A percentile compares a stretch with the other conserved stretches of the same genome.
phyloP scores from a whole-genome alignment of 2,797 vertebrate genomes.

The Pipistrellus pygmaeus region DNA sequence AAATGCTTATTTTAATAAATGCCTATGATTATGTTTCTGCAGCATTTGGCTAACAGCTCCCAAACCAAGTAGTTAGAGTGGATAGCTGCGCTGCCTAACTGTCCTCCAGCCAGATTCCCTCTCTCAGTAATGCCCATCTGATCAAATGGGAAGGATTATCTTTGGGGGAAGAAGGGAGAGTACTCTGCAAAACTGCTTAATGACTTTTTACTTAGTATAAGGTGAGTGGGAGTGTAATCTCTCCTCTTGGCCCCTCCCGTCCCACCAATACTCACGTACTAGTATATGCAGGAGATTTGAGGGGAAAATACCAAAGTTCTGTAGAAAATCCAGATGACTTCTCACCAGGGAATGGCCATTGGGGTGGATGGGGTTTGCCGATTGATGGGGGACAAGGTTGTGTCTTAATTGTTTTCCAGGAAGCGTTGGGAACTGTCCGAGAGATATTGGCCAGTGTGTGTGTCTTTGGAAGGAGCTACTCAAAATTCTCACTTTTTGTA shows the following conservation, averaged over 20 bases:
- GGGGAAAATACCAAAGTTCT: not conserved
- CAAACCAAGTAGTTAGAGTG: conserved; percentile 33
- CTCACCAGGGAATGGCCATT: not conserved
- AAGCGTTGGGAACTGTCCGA: not conserved
- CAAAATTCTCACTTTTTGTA: not conserved
- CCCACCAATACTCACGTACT: not conserved
- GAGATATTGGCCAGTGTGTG: not conserved
- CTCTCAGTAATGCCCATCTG: not conserved
- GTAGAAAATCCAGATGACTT: not conserved
- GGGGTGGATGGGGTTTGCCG: not conserved
- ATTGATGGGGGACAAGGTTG: not conserved
- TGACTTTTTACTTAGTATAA: not conserved
- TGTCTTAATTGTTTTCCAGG: not conserved
- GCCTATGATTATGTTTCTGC: conserved; percentile 57
- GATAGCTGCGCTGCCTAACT: not conserved
- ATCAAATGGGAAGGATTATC: not conserved
- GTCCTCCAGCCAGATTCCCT: not conserved
- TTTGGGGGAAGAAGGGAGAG: not conserved
- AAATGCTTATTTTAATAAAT: conserved; percentile 69
- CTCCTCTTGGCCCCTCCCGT: not conserved
- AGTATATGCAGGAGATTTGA: not conserved
- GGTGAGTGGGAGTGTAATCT: not conserved
- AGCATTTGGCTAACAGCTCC: conserved; percentile 64
- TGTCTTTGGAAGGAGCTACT: not conserved
- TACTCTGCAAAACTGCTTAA: not conserved